Percentiles rank a stretch among this genome's conserved stretches.
Evolutionary conservation across 2,888 invertebrate genomes (phyloP).

Genomic region (Gandaritis pyraliata): DNA sequence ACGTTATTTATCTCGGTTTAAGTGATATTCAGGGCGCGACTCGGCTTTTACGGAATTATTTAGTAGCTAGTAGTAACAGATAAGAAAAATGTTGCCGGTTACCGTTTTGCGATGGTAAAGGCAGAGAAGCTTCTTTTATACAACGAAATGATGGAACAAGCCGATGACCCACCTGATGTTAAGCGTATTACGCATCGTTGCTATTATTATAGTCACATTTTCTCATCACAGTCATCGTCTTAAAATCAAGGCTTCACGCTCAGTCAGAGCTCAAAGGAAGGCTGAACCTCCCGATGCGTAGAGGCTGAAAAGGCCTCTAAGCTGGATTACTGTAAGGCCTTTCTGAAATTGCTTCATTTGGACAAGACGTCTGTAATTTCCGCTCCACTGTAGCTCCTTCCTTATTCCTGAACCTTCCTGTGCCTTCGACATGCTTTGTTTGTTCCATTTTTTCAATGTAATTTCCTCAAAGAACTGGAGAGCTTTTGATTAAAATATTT

Average conservation of each 20-base stretch:
- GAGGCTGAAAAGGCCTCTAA: conserved; percentile 5
- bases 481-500: background rate
- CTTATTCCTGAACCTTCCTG: conserved; percentile 32
- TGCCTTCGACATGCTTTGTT: conserved; percentile 2
- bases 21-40: conserved; percentile 54
- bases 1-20: conserved; percentile 42
- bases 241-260: background rate
- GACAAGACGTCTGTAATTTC: conserved; percentile 41
- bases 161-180: no score
- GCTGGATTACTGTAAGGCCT: conserved; percentile 20
- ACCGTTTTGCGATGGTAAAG: conserved; percentile 7
- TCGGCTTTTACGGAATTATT: conserved; percentile 40
- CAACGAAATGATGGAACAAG: no score
- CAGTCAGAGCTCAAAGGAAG: conserved; percentile 4
- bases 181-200: no score
- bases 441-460: conserved; percentile 10
- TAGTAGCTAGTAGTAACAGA: conserved; percentile 42
- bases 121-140: no score
- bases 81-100: conserved; percentile 34
- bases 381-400: conserved; percentile 27
- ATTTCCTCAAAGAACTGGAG: conserved; percentile 9
- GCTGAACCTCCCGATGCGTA: conserved; percentile 3
- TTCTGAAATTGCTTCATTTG: conserved; percentile 34
- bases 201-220: no score
- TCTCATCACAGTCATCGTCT: background rate